Evolutionary conservation across 92 coral and sea anemone species (phyloP).

Genomic region (Plumapathes pennacea): DNA sequence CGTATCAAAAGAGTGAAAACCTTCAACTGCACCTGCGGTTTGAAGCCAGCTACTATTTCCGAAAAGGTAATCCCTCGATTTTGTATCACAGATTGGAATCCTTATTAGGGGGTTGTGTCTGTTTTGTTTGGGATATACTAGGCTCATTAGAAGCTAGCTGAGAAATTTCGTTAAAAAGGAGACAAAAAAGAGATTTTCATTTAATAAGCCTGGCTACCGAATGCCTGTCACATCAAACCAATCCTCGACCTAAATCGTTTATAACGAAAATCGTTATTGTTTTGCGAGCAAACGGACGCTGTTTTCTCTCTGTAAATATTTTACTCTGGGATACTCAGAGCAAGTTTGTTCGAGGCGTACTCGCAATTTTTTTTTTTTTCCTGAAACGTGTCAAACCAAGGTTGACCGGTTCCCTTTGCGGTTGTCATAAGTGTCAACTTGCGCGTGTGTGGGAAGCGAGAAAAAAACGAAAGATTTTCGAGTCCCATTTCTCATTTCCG

Average conservation of each 20-base stretch:
- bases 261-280: conserved; percentile 54
- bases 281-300: conserved; percentile 40
- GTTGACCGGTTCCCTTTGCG: too few species aligned
- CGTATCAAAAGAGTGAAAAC: conserved; percentile 16
- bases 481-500: conserved; percentile 99
- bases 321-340: conserved; percentile 20
- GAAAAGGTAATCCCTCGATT: conserved; percentile 20
- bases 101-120: conserved; percentile 43
- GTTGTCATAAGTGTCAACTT: conserved; percentile 6
- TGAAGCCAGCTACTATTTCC: conserved; percentile 19
- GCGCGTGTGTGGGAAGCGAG: conserved; percentile 78
- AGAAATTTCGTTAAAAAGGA: conserved; percentile 35
- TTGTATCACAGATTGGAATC: conserved; percentile 38
- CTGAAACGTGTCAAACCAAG: not conserved
- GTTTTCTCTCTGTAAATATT: conserved; percentile 42
- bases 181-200: conserved; percentile 68
- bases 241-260: conserved; percentile 62
- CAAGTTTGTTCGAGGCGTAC: conserved; percentile 5
- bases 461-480: conserved; percentile 71
- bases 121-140: conserved; percentile 54
- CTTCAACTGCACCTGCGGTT: conserved; percentile 53
- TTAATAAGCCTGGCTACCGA: conserved; percentile 70
- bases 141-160: conserved; percentile 54
- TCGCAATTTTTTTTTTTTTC: conserved; percentile 3
- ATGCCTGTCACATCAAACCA: conserved; percentile 73